Percentiles rank a stretch among this genome's conserved stretches.
Conservation (phyloP, 2,797 vertebrate species). For the Platalea minor region DNA sequence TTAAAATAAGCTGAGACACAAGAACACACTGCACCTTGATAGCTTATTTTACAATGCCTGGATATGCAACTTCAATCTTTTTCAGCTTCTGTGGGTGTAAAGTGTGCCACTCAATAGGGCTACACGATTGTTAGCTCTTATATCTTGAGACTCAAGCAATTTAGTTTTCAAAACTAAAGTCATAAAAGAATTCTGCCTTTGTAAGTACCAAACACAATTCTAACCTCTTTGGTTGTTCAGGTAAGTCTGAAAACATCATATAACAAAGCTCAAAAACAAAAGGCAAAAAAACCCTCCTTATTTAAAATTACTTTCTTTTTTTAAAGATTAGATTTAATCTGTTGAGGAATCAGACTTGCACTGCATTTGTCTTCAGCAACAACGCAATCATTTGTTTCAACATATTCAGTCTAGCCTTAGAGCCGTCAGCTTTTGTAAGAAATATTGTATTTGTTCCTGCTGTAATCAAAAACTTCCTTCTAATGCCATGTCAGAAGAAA, state of each 20-base stretch:
- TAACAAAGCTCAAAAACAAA: neutral
- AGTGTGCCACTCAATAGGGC: fast-evolving
- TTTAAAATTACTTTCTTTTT: neutral
- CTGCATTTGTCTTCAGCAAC: neutral
- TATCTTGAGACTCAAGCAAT: neutral
- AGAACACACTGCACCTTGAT: neutral
- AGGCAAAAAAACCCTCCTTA: fast-evolving
- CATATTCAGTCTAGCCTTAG: neutral
- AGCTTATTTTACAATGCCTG: neutral
- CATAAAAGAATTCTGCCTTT: neutral
- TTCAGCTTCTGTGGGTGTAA: neutral
- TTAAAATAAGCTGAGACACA: neutral
- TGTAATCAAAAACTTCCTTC: neutral
- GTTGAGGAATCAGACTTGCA: neutral
- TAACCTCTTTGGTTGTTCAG: neutral
- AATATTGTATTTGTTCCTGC: neutral
- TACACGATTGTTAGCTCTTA: fast-evolving
- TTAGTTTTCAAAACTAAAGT: neutral
- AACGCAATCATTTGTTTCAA: neutral
- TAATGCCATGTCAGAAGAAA: neutral
- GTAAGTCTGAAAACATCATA: neutral
- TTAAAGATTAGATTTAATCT: neutral
- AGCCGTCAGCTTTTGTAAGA: neutral
- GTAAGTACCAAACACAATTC: neutral
- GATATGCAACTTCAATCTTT: neutral